phyloP scores from a whole-genome alignment of 2,797 vertebrate genomes.

The Oophaga sylvatica region DNA sequence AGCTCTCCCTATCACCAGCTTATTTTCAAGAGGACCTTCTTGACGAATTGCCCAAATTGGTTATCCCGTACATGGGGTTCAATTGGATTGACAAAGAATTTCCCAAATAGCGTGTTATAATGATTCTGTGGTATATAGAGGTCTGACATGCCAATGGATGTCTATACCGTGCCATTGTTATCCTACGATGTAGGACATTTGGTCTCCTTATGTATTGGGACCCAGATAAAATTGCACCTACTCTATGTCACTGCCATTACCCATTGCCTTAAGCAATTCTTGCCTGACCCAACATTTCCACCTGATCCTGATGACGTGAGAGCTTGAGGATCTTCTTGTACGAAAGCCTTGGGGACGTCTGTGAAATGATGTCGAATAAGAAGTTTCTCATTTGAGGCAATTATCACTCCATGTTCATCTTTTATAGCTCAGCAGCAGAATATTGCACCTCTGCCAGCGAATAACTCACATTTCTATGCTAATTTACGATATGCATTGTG shows the following conservation, averaged over 20 bases:
- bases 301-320: conserved; percentile 11
- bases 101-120: too few species aligned
- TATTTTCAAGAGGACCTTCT: too few species aligned
- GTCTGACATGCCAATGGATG: not conserved
- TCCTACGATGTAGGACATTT: not conserved
- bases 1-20: too few species aligned
- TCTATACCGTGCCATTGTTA: not conserved
- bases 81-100: too few species aligned
- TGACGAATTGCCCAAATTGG: too few species aligned
- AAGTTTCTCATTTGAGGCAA: conserved; percentile 52
- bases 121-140: too few species aligned
- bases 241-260: not conserved
- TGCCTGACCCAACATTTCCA: conserved; percentile 3
- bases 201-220: not conserved
- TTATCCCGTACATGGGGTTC: too few species aligned
- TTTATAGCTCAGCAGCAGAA: not conserved
- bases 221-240: not conserved
- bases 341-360: conserved; percentile 31
- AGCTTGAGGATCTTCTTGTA: not conserved
- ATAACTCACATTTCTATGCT: conserved; percentile 57
- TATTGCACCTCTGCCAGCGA: conserved; percentile 15
- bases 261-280: conserved; percentile 2
- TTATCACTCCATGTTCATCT: conserved; percentile 50
- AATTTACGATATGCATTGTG: conserved; percentile 58
- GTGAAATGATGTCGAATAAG: conserved; percentile 20